Conservation (phyloP, 2,113 vertebrate genomes). For the Arothron firmamentum region DNA sequence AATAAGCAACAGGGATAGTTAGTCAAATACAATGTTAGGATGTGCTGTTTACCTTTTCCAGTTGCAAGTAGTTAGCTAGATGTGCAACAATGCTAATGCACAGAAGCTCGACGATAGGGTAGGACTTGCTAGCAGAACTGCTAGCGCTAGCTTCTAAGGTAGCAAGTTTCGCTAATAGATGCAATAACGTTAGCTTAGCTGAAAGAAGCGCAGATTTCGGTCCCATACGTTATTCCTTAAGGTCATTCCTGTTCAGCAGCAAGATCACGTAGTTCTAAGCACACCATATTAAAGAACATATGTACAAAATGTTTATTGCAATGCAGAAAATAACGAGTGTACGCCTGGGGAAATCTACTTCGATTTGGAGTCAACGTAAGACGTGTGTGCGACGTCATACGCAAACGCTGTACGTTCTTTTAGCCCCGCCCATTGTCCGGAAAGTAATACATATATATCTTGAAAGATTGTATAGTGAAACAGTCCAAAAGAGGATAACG, state of each 20-base stretch:
- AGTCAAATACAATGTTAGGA: slow-evolving; percentile 1
- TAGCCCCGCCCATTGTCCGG: slow-evolving; percentile 19
- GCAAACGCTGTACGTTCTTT: slow-evolving; percentile 37
- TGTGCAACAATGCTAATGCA: slow-evolving; percentile 60
- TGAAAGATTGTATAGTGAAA: no score
- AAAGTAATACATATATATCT: background rate
- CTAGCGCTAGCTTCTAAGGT: slow-evolving; percentile 56
- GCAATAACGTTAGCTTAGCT: slow-evolving; percentile 58
- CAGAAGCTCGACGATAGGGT: slow-evolving; percentile 55
- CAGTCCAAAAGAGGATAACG: no score
- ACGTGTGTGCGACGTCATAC: slow-evolving; percentile 58
- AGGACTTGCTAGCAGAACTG: slow-evolving; percentile 30
- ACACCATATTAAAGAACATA: slow-evolving; percentile 41
- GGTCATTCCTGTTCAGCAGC: slow-evolving; percentile 27
- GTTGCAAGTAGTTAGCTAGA: slow-evolving; percentile 62
- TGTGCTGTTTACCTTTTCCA: slow-evolving; percentile 69
- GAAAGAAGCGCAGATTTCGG: slow-evolving; percentile 46
- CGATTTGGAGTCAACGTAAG: slow-evolving; percentile 72
- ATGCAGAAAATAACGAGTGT: slow-evolving; percentile 67
- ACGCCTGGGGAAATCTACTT: slow-evolving; percentile 72
- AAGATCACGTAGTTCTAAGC: slow-evolving; percentile 21
- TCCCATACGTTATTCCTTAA: slow-evolving; percentile 39
- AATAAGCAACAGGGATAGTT: background rate
- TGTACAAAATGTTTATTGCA: slow-evolving; percentile 61
- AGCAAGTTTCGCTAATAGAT: slow-evolving; percentile 66